Percentiles rank a stretch among this genome's conserved stretches.
Conservation (phyloP, 1,140 invertebrate species). For the Laupala kohalensis region DNA sequence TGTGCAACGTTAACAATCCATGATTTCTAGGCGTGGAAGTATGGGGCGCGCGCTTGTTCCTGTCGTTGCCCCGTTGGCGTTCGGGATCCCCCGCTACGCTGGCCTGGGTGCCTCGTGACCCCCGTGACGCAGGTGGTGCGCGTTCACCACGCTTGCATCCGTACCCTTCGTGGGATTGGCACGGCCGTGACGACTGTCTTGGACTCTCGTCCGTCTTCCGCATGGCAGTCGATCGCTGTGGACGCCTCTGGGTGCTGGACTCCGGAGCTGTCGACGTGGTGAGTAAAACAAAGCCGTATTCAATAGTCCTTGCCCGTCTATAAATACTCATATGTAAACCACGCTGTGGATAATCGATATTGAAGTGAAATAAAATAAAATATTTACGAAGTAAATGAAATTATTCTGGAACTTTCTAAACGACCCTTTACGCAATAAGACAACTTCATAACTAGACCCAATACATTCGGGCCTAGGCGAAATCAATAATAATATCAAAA, state of each 20-base stretch:
- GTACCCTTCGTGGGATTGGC: slow-evolving; percentile 51
- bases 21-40: slow-evolving; percentile 52
- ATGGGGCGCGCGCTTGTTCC: slow-evolving; percentile 62
- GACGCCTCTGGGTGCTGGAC: slow-evolving; percentile 56
- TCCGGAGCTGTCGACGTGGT: slow-evolving; percentile 43
- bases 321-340: too few species aligned
- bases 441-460: too few species aligned
- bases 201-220: slow-evolving; percentile 44
- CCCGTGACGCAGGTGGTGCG: slow-evolving; percentile 12
- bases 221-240: slow-evolving; percentile 54
- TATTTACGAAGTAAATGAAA: too few species aligned
- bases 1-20: too few species aligned
- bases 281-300: too few species aligned
- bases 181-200: slow-evolving; percentile 4
- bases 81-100: slow-evolving; percentile 52
- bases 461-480: too few species aligned
- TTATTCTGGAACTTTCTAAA: too few species aligned
- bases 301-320: too few species aligned
- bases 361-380: too few species aligned
- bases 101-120: slow-evolving; percentile 39
- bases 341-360: too few species aligned
- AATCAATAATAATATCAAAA: too few species aligned
- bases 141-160: slow-evolving; percentile 32
- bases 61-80: slow-evolving; percentile 65
- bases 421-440: too few species aligned